Evolutionary conservation across 2,113 vertebrate species (phyloP), one percentile per base, ranked within the genome.

Genomic region (Etheostoma spectabile): DNA sequence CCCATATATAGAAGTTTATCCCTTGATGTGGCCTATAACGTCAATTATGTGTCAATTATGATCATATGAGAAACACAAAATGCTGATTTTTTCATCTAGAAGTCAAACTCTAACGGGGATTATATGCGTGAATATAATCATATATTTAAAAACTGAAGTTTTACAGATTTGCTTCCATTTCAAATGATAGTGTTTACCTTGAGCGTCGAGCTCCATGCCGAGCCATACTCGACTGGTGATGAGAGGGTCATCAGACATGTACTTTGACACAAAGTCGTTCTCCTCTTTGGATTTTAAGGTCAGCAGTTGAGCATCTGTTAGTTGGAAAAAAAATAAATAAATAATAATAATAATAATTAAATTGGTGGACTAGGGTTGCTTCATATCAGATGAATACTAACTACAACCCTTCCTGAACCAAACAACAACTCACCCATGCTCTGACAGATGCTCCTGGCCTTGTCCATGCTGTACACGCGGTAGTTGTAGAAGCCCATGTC

Each of bases 141-240:
- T 30, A 18, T 42, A 6, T 14, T 3, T 22, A 10, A 21, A 35
- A 62, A 24, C 7, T 11, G 10, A 21, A 62, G 0, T 19, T 14
- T 10, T 16, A 63, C 10, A 21, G 6, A 11, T 21, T 22, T 49
- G 11, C 16, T 30, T 60, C 22, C 21, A 3, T 12, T 27, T 61
- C 1, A 55, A 38, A 53, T 24, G 3, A 16, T 11, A 8, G 3
- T 0, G 6, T 57, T 93, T 94, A 99, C 98, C 96, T 2, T 90
- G 66, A 46, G 83, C 3, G 71, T 86, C 82, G 0, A 93, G 72
- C 61, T 83, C 74, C 51, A 98, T 82, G 35, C 94, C 96, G 66
- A 99, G 97, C 98, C 98, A 99, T 1, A 97, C 95, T 0, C 94
- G 95, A 67, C 74, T 95, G 66, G 97, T 99, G 87, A 98, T 95